phyloP scores from a whole-genome alignment of 2,113 vertebrate species.

The Pseudonaja textilis region DNA sequence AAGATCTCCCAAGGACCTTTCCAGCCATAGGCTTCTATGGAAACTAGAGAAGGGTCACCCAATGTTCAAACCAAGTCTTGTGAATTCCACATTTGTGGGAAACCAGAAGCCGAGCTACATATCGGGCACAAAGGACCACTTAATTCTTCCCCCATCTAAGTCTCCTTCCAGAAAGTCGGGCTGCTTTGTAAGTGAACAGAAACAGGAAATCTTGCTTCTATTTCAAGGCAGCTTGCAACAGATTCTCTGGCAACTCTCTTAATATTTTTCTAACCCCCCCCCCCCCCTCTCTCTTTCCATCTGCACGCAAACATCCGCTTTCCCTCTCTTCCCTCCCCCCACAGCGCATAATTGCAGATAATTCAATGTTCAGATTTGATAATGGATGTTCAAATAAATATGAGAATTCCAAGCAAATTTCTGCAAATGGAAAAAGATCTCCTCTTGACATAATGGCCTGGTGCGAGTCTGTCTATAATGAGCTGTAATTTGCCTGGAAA shows the following conservation, averaged over 20 bases:
- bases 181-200: constrained; percentile 50
- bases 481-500: constrained; percentile 99
- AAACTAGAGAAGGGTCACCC: too few relatives aligned
- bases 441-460: constrained; percentile 94
- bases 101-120: constrained; percentile 32
- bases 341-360: constrained; percentile 96
- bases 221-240: constrained; percentile 55
- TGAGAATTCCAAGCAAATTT: constrained; percentile 99
- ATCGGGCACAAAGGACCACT: constrained; percentile 36
- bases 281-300: constrained; percentile 64
- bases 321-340: constrained; percentile 56
- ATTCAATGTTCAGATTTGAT: constrained; percentile 98
- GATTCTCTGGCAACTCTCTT: constrained; percentile 61
- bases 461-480: constrained; percentile 98
- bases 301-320: constrained; percentile 87
- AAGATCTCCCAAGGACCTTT: too few relatives aligned
- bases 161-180: constrained; percentile 53
- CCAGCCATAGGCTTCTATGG: too few relatives aligned
- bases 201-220: constrained; percentile 41
- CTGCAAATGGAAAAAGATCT: constrained; percentile 99
- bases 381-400: constrained; percentile 99
- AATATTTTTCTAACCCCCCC: constrained; percentile 66
- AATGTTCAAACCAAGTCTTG: too few relatives aligned
- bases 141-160: constrained; percentile 38
- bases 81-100: background rate